phyloP scores from a whole-genome alignment of 2,888 invertebrate species.

The Pasiphila rectangulata region DNA sequence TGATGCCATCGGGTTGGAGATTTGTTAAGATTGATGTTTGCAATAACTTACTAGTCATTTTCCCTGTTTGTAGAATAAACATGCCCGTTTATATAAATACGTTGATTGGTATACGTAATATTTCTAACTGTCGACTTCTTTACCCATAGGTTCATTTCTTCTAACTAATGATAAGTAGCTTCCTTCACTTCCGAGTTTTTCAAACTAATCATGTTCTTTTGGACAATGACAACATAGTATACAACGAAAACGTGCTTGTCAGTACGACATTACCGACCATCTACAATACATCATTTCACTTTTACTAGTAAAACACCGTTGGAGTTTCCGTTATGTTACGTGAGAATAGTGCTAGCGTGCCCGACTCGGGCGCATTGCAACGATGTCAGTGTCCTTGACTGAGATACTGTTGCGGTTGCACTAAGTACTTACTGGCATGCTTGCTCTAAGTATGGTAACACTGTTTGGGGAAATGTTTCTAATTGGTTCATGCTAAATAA shows the following conservation, averaged over 20 bases:
- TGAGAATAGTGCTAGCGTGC: slow-evolving; percentile 32
- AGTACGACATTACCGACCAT: slow-evolving; percentile 24
- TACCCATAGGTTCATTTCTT: too few relatives aligned
- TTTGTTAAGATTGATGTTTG: too few relatives aligned
- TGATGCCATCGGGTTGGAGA: too few relatives aligned
- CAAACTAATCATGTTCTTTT: too few relatives aligned
- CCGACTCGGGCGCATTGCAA: slow-evolving; percentile 15
- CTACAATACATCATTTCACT: slow-evolving; percentile 38
- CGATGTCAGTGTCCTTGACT: slow-evolving; percentile 33
- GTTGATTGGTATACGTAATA: too few relatives aligned
- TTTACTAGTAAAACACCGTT: slow-evolving; percentile 34
- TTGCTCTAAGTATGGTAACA: slow-evolving; percentile 2
- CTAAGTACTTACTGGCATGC: not conserved
- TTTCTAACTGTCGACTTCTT: too few relatives aligned
- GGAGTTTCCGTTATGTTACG: slow-evolving; percentile 31
- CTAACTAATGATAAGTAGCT: too few relatives aligned
- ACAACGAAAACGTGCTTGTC: slow-evolving; percentile 10
- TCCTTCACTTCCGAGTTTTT: too few relatives aligned
- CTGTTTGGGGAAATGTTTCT: slow-evolving; percentile 2
- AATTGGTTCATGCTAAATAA: not conserved
- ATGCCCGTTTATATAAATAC: too few relatives aligned
- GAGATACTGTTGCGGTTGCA: slow-evolving; percentile 25
- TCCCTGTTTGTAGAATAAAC: too few relatives aligned
- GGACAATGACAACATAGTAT: not conserved
- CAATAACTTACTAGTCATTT: too few relatives aligned